Base-by-base conservation (phyloP, 2,113 vertebrate genomes). In the Chlorodrepanis virens region DNA sequence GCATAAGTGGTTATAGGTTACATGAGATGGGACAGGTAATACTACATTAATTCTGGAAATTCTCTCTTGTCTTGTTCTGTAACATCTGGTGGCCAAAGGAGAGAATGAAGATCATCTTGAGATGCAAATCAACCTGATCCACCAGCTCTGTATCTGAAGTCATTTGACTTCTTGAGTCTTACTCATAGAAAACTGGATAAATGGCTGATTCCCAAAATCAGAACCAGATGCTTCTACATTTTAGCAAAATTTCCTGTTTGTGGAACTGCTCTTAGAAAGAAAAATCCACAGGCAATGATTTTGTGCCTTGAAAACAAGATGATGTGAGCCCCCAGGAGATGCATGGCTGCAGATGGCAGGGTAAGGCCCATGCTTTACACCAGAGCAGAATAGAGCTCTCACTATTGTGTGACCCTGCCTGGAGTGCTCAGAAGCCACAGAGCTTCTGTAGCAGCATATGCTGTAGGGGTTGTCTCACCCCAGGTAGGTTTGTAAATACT, bases 151-250 rank as follows among this genome's bases (percentile, higher is more conserved):
- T 74, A 54, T 21, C 50, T 90, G 59, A 96, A 91, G 42, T 81
- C 1, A 45, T 96, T 90, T 70, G 67, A 88, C 71, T 52, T 81
- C 64, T 40, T 70, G 21, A 79, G n/a, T 52, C 60, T 88, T 63
- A n/a, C 25, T 47, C 14, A 18, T 57, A 78, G 54, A 87, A 88
- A 90, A 91, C 1, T 78, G 64, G 47, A 78, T 75, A 71, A 87
- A 86, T 54, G 33, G 24, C 35, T 47, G 50, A 67, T 71, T 94
- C 40, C 44, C 31, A 35, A 81, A 92, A 91, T 71, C 56, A 89
- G 80, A 94, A 94, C 52, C 93, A 95, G 85, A 86, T 94, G 79
- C 61, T 94, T 60, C n/a, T 84, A 39, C 6, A 10, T 70, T 77
- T 94, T 45, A 84, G 16, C 42, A 72, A 69, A 87, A 84, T 40